These are phyloP conservation scores for Athrips mouffetella DNA, from an alignment of 2,888 invertebrate genomes.

Conservation along the genomic window DNA sequence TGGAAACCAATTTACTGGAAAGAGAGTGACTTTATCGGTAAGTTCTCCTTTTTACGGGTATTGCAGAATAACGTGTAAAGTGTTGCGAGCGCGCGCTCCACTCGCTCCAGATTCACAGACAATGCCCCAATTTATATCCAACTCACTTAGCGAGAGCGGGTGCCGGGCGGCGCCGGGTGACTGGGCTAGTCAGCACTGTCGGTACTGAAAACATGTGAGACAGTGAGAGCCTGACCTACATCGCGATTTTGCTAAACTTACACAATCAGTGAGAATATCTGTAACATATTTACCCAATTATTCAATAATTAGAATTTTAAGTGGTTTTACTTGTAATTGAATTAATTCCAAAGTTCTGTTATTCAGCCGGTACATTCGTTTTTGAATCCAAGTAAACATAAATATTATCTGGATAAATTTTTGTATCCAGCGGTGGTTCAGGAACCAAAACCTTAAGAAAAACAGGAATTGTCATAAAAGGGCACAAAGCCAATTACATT, in stretches of 20 bases:
- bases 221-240: constrained; percentile 26
- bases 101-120: constrained; percentile 72
- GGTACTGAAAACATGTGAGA: constrained; percentile 31
- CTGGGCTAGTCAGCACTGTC: constrained; percentile 16
- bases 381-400: too few species aligned
- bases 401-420: too few species aligned
- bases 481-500: constrained; percentile 78
- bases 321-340: neutral
- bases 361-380: too few species aligned
- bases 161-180: constrained; percentile 39
- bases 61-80: constrained; percentile 63
- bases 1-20: constrained; percentile 30
- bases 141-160: constrained; percentile 72
- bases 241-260: too few species aligned
- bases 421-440: neutral
- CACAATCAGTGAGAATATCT: too few species aligned
- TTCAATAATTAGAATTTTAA: too few species aligned
- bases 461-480: constrained; percentile 37
- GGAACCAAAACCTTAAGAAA: constrained; percentile 8
- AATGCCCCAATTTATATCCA: constrained; percentile 78
- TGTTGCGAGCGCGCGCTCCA: constrained; percentile 61
- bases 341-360: neutral
- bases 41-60: constrained; percentile 43
- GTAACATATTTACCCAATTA: too few species aligned
- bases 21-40: constrained; percentile 32